These are phyloP conservation scores for Glareola pratincola DNA, from an alignment of 2,113 vertebrate species.

Conservation along the genomic window DNA sequence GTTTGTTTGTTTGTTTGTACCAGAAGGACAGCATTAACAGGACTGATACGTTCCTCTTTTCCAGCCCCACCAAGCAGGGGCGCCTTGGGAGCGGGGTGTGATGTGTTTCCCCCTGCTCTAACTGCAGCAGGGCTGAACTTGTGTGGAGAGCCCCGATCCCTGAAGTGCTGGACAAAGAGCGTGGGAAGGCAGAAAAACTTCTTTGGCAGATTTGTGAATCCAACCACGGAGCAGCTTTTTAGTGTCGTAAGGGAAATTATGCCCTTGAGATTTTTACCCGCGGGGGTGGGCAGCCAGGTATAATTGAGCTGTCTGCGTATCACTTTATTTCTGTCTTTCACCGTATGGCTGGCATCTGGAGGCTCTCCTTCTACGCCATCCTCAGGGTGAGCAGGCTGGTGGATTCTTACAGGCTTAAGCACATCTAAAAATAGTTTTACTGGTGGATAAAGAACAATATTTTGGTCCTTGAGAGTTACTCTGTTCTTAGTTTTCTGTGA, in stretches of 20 bases:
- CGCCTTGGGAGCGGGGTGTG: neutral
- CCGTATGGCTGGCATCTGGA: conserved; percentile 36
- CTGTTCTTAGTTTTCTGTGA: neutral
- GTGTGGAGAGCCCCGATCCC: neutral
- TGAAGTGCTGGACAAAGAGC: neutral
- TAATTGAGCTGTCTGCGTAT: conserved; percentile 15
- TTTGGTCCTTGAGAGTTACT: neutral
- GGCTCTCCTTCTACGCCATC: neutral
- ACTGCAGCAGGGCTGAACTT: neutral
- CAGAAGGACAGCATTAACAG: neutral
- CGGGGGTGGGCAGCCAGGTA: neutral
- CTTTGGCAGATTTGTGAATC: neutral
- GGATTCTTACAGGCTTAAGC: neutral
- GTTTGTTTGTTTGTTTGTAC: neutral
- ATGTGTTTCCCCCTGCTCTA: neutral
- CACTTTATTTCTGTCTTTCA: conserved; percentile 39
- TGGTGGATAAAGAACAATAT: neutral
- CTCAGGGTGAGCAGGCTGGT: conserved; percentile 14
- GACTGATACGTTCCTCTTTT: neutral
- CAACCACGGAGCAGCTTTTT: neutral
- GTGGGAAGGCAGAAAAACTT: neutral
- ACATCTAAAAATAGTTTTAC: conserved; percentile 22
- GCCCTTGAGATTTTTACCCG: neutral
- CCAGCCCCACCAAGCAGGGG: neutral
- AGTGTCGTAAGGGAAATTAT: neutral